Conservation (phyloP, 2,113 vertebrate species). For the Malurus cyaneus region DNA sequence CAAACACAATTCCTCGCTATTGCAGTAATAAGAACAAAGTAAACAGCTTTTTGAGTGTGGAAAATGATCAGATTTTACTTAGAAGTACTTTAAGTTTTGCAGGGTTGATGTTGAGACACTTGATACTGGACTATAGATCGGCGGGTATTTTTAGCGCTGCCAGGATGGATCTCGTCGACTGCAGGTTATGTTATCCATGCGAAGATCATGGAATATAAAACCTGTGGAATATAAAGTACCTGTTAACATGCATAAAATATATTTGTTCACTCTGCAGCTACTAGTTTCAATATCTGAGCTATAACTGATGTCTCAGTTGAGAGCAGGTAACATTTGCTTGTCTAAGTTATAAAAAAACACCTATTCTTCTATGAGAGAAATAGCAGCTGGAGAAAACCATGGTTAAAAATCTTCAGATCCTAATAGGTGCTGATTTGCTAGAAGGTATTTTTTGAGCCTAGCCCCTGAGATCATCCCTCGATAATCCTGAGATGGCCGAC, state of each 20-base stretch:
- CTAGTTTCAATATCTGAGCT: slow-evolving; percentile 6
- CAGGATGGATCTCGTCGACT: neutral
- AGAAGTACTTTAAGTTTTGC: neutral
- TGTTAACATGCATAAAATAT: slow-evolving; percentile 4
- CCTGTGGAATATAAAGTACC: neutral
- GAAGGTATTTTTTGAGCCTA: neutral
- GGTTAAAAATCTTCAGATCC: slow-evolving; percentile 5
- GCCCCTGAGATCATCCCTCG: no score
- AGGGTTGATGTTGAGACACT: neutral
- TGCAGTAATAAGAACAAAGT: slow-evolving; percentile 11
- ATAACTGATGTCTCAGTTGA: slow-evolving; percentile 16
- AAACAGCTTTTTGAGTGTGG: neutral
- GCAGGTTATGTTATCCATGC: neutral
- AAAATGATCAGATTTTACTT: neutral
- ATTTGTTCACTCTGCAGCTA: slow-evolving; percentile 6
- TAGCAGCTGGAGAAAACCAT: neutral
- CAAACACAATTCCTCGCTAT: slow-evolving; percentile 2
- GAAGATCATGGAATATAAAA: neutral
- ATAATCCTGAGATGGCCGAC: no score
- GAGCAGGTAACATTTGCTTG: neutral
- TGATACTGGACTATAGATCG: no score
- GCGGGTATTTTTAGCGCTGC: no score
- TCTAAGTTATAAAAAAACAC: neutral
- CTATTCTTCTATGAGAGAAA: neutral
- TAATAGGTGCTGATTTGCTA: neutral